Percentiles rank a stretch among this genome's conserved stretches.
phyloP scores from a whole-genome alignment of 1,140 invertebrate genomes.

The Dendrolimus punctatus region DNA sequence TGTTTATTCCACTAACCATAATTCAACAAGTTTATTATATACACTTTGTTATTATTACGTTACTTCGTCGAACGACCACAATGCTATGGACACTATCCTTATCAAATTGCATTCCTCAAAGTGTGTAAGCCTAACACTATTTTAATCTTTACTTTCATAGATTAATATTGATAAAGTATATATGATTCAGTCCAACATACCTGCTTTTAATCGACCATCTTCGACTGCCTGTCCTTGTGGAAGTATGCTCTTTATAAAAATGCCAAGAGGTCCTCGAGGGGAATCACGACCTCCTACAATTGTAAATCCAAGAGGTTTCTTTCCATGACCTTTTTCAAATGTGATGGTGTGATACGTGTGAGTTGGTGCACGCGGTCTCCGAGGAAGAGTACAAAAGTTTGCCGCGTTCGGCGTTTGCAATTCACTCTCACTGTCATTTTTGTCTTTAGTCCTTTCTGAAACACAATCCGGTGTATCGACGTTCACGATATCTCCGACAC shows the following conservation, averaged over 20 bases:
- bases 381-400: slow-evolving; percentile 81
- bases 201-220: slow-evolving; percentile 84
- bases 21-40: slow-evolving; percentile 11
- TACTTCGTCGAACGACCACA: slow-evolving; percentile 23
- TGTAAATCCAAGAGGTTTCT: slow-evolving; percentile 91
- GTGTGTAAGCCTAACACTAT: slow-evolving; percentile 6
- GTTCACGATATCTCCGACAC: slow-evolving; percentile 56
- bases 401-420: slow-evolving; percentile 70
- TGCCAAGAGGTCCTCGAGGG: slow-evolving; percentile 89
- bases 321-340: slow-evolving; percentile 87
- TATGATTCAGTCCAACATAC: slow-evolving; percentile 19
- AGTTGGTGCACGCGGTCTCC: slow-evolving; percentile 77
- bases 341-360: slow-evolving; percentile 83
- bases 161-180: neutral
- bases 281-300: slow-evolving; percentile 94
- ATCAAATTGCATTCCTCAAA: slow-evolving; percentile 33
- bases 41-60: slow-evolving; percentile 19
- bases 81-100: slow-evolving; percentile 31
- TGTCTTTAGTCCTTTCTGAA: slow-evolving; percentile 32
- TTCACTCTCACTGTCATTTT: slow-evolving; percentile 46
- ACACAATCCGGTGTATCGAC: slow-evolving; percentile 56
- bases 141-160: neutral
- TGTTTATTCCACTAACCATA: slow-evolving; percentile 16
- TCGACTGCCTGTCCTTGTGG: slow-evolving; percentile 90
- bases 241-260: slow-evolving; percentile 93